A percentile compares a stretch with the other conserved stretches of the same genome.
These are phyloP conservation scores for Phymorhynchus buccinoides DNA, from an alignment of 1,140 invertebrate genomes.

Conservation along the genomic window DNA sequence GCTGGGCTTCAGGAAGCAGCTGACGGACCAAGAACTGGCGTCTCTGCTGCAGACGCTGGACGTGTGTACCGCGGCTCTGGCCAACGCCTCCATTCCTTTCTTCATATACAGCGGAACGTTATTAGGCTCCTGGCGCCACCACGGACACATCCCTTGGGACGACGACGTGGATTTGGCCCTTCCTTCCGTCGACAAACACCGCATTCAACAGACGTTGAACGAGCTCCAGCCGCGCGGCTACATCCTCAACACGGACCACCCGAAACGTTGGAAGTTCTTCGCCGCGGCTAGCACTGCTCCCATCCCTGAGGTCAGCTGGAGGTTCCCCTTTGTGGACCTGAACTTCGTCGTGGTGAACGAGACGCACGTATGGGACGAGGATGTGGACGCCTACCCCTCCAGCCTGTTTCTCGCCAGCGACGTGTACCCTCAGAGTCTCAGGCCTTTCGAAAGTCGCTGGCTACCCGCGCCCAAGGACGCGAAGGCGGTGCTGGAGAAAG, in stretches of 20 bases:
- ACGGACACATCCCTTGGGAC: conserved; percentile 57
- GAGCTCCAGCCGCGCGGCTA: too few relatives aligned
- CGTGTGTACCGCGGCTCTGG: not conserved
- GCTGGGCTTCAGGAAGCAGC: too few relatives aligned
- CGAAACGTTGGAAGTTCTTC: conserved; percentile 53
- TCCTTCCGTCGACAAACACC: not conserved
- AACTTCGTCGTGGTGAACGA: conserved; percentile 52
- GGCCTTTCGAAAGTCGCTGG: conserved; percentile 44
- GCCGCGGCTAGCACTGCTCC: conserved; percentile 7
- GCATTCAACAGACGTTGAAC: not conserved
- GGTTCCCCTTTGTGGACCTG: conserved; percentile 56
- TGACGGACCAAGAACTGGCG: too few relatives aligned
- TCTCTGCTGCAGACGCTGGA: not conserved
- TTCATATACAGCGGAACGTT: not conserved
- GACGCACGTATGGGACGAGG: conserved; percentile 56
- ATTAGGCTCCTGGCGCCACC: conserved; percentile 55
- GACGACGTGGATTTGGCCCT: conserved; percentile 54
- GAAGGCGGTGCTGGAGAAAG: conserved; percentile 11
- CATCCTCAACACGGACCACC: conserved; percentile 38
- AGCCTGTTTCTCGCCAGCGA: conserved; percentile 33
- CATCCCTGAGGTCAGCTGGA: conserved; percentile 36
- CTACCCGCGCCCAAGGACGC: conserved; percentile 47
- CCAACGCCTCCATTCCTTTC: not conserved
- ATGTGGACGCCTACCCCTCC: conserved; percentile 18
- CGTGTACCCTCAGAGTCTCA: conserved; percentile 46